Evolutionary conservation across 2,113 vertebrate genomes (phyloP).

Genomic region (Henicopernis longicauda): DNA sequence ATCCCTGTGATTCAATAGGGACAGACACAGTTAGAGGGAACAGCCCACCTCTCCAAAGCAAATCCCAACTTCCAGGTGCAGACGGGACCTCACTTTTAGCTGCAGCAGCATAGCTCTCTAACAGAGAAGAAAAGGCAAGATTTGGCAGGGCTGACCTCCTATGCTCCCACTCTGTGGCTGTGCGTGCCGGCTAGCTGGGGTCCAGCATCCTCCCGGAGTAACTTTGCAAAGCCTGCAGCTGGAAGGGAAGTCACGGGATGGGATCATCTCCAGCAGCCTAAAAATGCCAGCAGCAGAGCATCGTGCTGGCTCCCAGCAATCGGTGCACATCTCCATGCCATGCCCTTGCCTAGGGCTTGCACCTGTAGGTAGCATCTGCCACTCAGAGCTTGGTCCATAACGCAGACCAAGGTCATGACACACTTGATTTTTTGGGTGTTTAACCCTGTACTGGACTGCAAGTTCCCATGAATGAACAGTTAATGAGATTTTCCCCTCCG

Average conservation of each 20-base stretch:
- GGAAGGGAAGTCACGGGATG: neutral
- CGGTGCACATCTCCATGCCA: fast-evolving
- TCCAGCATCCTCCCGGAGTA: neutral
- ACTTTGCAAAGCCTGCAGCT: slow-evolving; percentile 11
- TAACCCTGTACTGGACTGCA: neutral
- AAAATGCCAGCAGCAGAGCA: neutral
- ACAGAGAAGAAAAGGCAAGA: neutral
- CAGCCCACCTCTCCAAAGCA: neutral
- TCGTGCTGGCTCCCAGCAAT: neutral
- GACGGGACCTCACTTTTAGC: neutral
- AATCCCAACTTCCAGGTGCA: neutral
- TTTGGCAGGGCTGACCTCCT: neutral
- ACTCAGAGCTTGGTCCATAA: neutral
- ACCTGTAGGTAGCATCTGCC: neutral
- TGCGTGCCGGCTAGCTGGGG: neutral
- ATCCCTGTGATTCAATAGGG: fast-evolving
- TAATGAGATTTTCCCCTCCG: neutral
- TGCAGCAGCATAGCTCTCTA: neutral
- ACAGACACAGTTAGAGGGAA: neutral
- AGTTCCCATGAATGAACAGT: neutral
- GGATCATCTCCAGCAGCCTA: neutral
- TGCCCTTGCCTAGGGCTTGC: neutral
- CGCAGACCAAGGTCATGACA: neutral
- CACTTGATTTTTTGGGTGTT: neutral
- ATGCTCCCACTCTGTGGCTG: fast-evolving